Base-by-base conservation (phyloP, 2,797 vertebrate species). In the Coendou prehensilis region DNA sequence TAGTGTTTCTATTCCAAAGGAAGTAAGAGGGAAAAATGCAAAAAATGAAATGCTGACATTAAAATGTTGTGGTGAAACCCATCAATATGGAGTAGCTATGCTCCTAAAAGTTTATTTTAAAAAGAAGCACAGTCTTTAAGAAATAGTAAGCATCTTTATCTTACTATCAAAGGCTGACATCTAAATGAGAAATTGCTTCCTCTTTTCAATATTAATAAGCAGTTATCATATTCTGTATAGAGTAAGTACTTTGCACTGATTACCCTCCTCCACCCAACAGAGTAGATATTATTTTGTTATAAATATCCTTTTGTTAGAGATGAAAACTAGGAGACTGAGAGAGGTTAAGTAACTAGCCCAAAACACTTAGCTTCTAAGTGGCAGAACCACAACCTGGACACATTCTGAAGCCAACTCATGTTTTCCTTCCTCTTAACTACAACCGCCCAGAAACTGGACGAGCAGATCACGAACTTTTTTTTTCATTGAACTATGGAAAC, bases 161-260 rank as follows among this genome's bases (percentile, higher is more conserved):
- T 79, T 93, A 41, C 37, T 41, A 80, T 85, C 82, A 89, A 92
- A 82, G 47, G 20, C 45, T 83, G 85, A 82, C 87, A 57, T 86
- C n/a, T 88, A 96, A 95, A 86, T 93, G 20, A 93, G 90, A 82
- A 91, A 75, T 92, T 47, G 22, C 17, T 95, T 93, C 83, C n/a
- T 93, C 71, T 92, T 87, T 75, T 61, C 64, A 87, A 71, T 63
- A 52, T 30, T 52, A 56, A 14, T 59, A 92, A 78, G 47, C 84
- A n/a, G 45, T 87, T 91, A 56, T 22, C 54, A 47, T 81, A 57
- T 30, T 94, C 45, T 79, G 80, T 45, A 73, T 22, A 84, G 18
- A 47, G 2, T 67, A 73, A 83, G 8, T 78, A 22, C 33, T 76
- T 93, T 79, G 28, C 22, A 23, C 41, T 69, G 9, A 50, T 80